These are phyloP conservation scores for Oreochromis niloticus DNA, from an alignment of 2,113 vertebrate species.

Conservation along the genomic window DNA sequence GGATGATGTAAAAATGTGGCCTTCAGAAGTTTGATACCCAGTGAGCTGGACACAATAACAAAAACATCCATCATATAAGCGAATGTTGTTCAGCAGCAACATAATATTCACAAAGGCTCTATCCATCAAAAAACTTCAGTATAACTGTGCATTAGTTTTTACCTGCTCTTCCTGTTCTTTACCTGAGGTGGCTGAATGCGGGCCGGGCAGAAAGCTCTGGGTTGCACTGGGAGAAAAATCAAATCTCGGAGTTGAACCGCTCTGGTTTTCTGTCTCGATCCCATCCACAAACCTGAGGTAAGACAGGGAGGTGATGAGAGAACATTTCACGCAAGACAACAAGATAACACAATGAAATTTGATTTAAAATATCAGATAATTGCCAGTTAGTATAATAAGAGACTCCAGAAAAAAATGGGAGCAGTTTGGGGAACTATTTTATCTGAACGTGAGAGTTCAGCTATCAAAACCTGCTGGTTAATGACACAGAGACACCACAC, in stretches of 20 bases:
- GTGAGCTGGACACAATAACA: background rate
- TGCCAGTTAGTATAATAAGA: accelerated
- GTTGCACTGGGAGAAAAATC: slow-evolving; percentile 62
- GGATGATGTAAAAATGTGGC: background rate
- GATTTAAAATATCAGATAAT: background rate
- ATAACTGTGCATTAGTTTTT: background rate
- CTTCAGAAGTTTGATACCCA: background rate
- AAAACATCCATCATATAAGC: background rate
- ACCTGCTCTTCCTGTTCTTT: background rate
- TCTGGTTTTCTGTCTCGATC: slow-evolving; percentile 67
- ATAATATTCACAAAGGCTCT: background rate
- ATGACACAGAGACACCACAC: background rate
- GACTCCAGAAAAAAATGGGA: accelerated
- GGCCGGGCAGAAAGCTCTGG: slow-evolving; percentile 29
- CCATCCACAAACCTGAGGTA: slow-evolving; percentile 73
- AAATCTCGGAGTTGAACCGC: slow-evolving; percentile 53
- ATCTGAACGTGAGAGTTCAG: background rate
- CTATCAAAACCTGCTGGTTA: background rate
- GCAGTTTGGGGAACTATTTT: accelerated
- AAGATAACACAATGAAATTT: background rate
- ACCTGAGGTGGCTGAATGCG: slow-evolving; percentile 32
- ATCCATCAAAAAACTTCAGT: accelerated
- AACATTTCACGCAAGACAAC: background rate
- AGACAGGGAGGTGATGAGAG: accelerated
- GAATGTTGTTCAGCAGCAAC: background rate